Evolutionary conservation across 2,797 vertebrate genomes (phyloP), one percentile per base, ranked within the genome.

Genomic region (Poecilia gillii): DNA sequence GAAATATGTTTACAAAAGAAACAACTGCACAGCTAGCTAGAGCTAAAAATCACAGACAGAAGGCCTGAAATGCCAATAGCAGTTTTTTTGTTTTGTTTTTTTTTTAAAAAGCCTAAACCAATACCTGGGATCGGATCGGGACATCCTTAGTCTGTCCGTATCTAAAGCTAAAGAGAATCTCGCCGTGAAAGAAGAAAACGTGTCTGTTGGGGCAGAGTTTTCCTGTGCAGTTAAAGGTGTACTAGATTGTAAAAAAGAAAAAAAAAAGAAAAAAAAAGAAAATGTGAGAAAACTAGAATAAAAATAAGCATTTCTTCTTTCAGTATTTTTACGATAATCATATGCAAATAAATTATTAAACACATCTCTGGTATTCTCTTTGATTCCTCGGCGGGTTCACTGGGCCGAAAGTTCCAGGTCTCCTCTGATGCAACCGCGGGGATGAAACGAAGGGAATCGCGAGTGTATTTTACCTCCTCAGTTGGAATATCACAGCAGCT

Each of bases 271-370:
- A 83, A 49, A 51, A 85, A 81, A 83, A 91, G 88, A 85, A 81
- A 82, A 86, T 33, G 47, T 68, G 85, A 83, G 86, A 89, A 94
- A 92, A 90, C 90, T 85, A 90, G 85, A 91, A 92, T 86, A 91
- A 94, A 94, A 94, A 93, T 91, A 93, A 87, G 88, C 93, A 92
- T 94, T 93, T 93, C 92, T 95, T 95, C 93, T 93, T 94, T 95
- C 92, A 91, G 91, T 95, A 95, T 95, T 95, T 95, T 95, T 95
- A 94, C 91, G 91, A 94, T 95, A 93, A 95, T 94, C 93, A 95
- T 94, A 95, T 95, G 94, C 94, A 94, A 95, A 95, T 95, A 95
- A 95, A 95, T 95, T 94, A 95, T 95, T 94, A 93, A 95, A 94
- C 73, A 71, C 90, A 89, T 89, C 82, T 95, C 81, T 93, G 87